These are phyloP conservation scores for Agrochola circellaris DNA, from an alignment of 2,888 invertebrate genomes.

Conservation along the genomic window DNA sequence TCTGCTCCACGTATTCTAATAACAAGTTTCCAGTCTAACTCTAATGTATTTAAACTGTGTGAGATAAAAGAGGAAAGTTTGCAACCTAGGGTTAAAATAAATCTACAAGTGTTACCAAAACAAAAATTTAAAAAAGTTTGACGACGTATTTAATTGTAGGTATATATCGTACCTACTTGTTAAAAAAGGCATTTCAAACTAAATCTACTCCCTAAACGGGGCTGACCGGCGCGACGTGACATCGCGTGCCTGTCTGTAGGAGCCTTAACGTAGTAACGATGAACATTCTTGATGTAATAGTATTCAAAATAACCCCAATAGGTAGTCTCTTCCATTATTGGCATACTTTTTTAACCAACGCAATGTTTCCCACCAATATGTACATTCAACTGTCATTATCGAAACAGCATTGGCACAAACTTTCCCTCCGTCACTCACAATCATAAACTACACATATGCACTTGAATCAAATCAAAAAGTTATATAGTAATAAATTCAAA, in stretches of 20 bases:
- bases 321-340: not conserved
- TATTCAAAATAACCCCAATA: not conserved
- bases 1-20: conserved; percentile 25
- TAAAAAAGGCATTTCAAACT: not conserved
- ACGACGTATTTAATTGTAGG: too few species aligned
- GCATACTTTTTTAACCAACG: not conserved
- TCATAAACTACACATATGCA: conserved; percentile 47
- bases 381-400: conserved; percentile 5
- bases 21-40: conserved; percentile 19
- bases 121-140: not conserved
- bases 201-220: not conserved
- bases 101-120: not conserved
- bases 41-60: conserved; percentile 33
- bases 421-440: conserved; percentile 44
- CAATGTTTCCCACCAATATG: not conserved
- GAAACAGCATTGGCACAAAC: conserved; percentile 8
- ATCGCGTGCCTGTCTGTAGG: too few species aligned
- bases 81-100: not conserved
- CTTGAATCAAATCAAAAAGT: conserved; percentile 59
- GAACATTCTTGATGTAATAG: not conserved
- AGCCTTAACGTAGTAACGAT: too few species aligned
- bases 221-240: too few species aligned
- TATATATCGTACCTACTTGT: too few species aligned
- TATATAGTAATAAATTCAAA: conserved; percentile 57
- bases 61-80: conserved; percentile 6